Evolutionary conservation across 2,113 vertebrate species (phyloP), one percentile per base, ranked within the genome.

Genomic region (Oryzias curvinotus): DNA sequence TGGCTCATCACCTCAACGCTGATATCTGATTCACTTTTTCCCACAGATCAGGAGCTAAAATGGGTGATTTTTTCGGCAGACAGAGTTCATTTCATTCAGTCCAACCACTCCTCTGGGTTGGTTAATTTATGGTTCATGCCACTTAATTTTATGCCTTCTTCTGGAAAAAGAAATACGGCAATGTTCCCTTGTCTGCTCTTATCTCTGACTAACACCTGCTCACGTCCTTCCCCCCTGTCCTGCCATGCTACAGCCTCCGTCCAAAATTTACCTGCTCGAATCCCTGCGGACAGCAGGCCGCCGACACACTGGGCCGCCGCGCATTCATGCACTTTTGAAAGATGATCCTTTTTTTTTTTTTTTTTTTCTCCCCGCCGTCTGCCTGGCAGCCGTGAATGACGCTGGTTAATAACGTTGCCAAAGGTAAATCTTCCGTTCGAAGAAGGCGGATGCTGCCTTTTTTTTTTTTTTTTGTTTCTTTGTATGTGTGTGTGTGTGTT

Each of bases 141-240:
- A 52, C 57, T 76, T 82, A 41, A 83, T 79, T 77, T 60, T 64
- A 62, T 65, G 53, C 57, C 43, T 53, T 23, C 42, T 12, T 16
- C 43, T 41, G 14, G 49, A 47, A 79, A 75, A 52, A 52, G 16
- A 75, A 48, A 62, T 8, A 67, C 7, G 12, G 12, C 44, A 48
- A 14, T 2, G 26, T 49, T 73, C 51, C 61, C 52, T 30, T 43
- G 54, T 71, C 49, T 65, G 58, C 47, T 17, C 73, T 84, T 84
- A 85, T 88, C 83, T 83, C 65, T 47, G 44, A 7, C 47, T 41
- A 79, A 79, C 86, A 87, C 73, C 42, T 26, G 61, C 68, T 81
- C 73, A 57, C 17, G 21, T 66, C 62, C 69, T 68, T 71, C 59
- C 68, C 68, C 70, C 68, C 55, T 36, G 62, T 83, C 77, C 77